Conservation (phyloP, 2,888 invertebrate species). For the Flexamia atlantica region DNA sequence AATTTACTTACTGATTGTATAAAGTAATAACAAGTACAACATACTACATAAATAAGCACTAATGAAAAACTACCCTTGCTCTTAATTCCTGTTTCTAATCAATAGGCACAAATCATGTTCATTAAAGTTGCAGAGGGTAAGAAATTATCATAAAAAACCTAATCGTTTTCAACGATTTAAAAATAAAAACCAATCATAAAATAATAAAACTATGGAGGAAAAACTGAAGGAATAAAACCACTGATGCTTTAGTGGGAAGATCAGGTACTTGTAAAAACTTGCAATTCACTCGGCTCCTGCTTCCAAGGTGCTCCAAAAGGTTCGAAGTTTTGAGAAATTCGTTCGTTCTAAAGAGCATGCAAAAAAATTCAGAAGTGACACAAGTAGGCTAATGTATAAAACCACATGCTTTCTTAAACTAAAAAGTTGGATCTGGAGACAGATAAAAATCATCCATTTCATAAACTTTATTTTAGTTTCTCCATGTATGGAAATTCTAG, state of each 20-base stretch:
- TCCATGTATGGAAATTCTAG: not conserved
- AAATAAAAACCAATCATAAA: not conserved
- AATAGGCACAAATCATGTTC: too few species aligned
- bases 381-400: not conserved
- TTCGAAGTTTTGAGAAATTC: conserved; percentile 69
- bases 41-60: too few species aligned
- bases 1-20: too few species aligned
- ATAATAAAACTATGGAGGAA: not conserved
- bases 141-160: too few species aligned
- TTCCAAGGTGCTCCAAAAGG: conserved; percentile 67
- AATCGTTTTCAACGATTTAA: too few species aligned
- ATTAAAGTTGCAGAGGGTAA: too few species aligned
- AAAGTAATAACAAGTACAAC: too few species aligned
- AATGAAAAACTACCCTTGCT: too few species aligned
- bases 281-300: conserved; percentile 55
- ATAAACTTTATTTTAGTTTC: not conserved
- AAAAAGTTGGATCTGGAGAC: conserved; percentile 8
- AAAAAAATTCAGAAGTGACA: conserved; percentile 24
- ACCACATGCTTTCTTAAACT: not conserved
- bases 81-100: too few species aligned
- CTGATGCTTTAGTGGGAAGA: not conserved
- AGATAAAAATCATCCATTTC: not conserved
- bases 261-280: conserved; percentile 37
- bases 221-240: not conserved
- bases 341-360: conserved; percentile 63